Evolutionary conservation across 2,888 invertebrate species (phyloP), one percentile per base, ranked within the genome.

Genomic region (Brachyopa scutellaris): DNA sequence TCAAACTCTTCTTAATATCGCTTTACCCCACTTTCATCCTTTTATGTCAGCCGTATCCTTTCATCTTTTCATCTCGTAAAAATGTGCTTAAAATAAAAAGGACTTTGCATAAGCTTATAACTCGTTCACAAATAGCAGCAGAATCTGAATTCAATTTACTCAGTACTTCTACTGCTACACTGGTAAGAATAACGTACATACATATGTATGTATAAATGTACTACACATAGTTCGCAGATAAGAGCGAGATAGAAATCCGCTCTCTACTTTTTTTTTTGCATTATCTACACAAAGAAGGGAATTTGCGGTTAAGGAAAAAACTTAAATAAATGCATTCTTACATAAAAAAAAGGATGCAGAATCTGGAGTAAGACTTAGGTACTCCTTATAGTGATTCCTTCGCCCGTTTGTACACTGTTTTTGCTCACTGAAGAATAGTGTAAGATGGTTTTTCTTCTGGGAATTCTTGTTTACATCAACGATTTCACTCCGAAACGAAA

Each of bases 131-230:
- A 51, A 55, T 8, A 77, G 17, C 53, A 69, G 31, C 53, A 49
- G 38, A 45, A 53, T 62, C 23, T 31, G 6, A 55, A 62, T 69
- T 76, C 29, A 67, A 53, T 76, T 69, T 42, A 59, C 8, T 59
- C 29, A 19, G 17, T 33, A 36, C 45, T 45, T 13, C 51, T 21
- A 4, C 45, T 15, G 13, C 13, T 9, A 31, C 57, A 57, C 26
- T 23, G 40, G 8, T 42, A 31, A 23, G 21, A 11, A 45, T 42
- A 47, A 3, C 21, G n/a, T n/a, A n/a, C n/a, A n/a, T n/a, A n/a
- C n/a, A n/a, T n/a, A n/a, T n/a, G n/a, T n/a, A n/a, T n/a, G n/a
- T n/a, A n/a, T n/a, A n/a, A n/a, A n/a, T n/a, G n/a, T n/a, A n/a
- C n/a, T n/a, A n/a, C n/a, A n/a, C 13, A 36, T n/a, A 38, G 7